Evolutionary conservation across 1,140 invertebrate genomes (phyloP).

Genomic region (Drosophila burlai): DNA sequence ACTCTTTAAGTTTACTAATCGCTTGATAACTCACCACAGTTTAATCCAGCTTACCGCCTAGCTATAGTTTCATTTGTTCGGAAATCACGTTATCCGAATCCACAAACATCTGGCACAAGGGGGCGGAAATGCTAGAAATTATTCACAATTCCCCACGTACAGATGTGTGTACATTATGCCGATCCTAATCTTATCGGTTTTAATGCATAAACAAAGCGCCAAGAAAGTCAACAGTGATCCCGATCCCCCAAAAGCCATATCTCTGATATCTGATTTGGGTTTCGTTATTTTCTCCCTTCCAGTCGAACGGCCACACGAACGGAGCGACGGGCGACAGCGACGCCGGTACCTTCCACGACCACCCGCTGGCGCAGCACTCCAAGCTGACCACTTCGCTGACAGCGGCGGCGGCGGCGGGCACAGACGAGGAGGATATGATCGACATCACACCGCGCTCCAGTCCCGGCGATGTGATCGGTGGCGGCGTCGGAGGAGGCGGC

Average conservation of each 20-base stretch:
- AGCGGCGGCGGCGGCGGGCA: constrained; percentile 67
- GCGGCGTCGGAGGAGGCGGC: constrained; percentile 26
- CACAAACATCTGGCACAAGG: constrained; percentile 28
- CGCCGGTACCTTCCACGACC: constrained; percentile 54
- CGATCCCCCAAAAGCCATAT: constrained; percentile 13
- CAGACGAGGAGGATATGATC: constrained; percentile 89
- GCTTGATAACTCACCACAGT: neutral
- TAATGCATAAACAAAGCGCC: constrained; percentile 56
- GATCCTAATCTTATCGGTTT: constrained; percentile 62
- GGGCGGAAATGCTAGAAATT: constrained; percentile 61
- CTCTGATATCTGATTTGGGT: constrained; percentile 1
- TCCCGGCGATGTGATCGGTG: constrained; percentile 69
- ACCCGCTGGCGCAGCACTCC: constrained; percentile 69
- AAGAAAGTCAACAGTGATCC: neutral
- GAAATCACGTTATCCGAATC: neutral
- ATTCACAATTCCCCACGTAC: constrained; percentile 6
- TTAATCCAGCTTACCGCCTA: neutral
- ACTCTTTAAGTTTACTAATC: too few species aligned
- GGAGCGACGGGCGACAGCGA: constrained; percentile 40
- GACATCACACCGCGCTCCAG: constrained; percentile 87
- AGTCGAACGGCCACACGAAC: constrained; percentile 81
- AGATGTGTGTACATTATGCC: constrained; percentile 11
- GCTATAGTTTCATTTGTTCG: neutral
- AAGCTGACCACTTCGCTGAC: constrained; percentile 71
- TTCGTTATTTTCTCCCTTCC: constrained; percentile 15